Evolutionary conservation across 2,888 invertebrate genomes (phyloP).

Genomic region (Phengaris alcon): DNA sequence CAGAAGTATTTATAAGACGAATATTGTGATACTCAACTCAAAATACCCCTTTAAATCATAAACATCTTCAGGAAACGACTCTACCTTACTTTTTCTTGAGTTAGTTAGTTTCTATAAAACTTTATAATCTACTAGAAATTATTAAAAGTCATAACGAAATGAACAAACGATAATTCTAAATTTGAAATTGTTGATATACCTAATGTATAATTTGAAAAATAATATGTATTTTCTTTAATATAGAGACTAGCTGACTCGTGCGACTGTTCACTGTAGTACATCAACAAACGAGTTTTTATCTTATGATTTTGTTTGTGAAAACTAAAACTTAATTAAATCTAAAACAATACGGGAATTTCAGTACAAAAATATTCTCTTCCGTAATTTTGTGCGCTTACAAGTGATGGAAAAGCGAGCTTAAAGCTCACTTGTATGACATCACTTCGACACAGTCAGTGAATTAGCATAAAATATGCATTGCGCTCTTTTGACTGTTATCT

Average conservation of each 20-base stretch:
- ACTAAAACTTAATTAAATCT: not conserved
- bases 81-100: not conserved
- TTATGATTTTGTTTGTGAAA: not conserved
- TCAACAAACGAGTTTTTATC: not conserved
- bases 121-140: not conserved
- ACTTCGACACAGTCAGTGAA: constrained; percentile 12
- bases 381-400: constrained; percentile 7
- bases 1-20: not conserved
- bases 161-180: too few species aligned
- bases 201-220: too few species aligned
- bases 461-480: constrained; percentile 17
- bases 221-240: not conserved
- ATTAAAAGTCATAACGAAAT: not conserved
- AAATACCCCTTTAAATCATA: not conserved
- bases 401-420: constrained; percentile 7
- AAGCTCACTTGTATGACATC: constrained; percentile 10
- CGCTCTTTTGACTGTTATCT: constrained; percentile 13
- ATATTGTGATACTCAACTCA: not conserved
- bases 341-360: not conserved
- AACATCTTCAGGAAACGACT: not conserved
- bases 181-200: too few species aligned
- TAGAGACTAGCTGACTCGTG: not conserved
- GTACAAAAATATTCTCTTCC: not conserved
- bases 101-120: not conserved
- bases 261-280: not conserved